Base-by-base conservation (phyloP, 2,888 invertebrate genomes). In the Hirtodrosophila alboralis region DNA sequence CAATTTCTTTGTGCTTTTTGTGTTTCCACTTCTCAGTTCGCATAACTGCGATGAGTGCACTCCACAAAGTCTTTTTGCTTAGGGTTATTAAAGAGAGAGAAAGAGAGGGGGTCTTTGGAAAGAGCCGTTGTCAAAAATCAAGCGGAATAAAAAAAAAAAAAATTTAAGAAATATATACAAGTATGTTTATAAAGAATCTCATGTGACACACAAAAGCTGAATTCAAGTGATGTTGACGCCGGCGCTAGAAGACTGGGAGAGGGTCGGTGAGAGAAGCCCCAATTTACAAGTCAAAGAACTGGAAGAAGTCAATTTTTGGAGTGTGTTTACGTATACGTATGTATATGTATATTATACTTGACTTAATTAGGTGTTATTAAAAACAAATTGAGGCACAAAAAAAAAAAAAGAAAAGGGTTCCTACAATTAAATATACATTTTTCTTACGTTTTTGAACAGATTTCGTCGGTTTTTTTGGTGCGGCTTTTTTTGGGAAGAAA, bases 1-100 rank as follows among this genome's bases (percentile, higher is more conserved):
- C 83, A 65, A 78, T 86, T 81, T 84, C 79, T 74, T 76, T 84
- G 79, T 85, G 84, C 76, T 78, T 83, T 81, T 84, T 70, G 61
- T 70, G 61, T 66, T 63, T 68, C 49, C 61, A 58, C 59, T 71
- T 70, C 60, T 67, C 23, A 23, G 67, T 72, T 51, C 70, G 70
- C 70, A 53, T 54, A 67, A 72, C 71, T 52, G 67, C 69, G 66
- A 58, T 47, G 67, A 83, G 84, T 84, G 84, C 86, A 86, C 81
- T 83, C 69, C 53, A 75, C n/a, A 70, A 30, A 64, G 59, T 80
- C 74, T 86, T 84, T 74, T 84, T 74, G 84, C 77, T 53, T 71
- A 59, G 51, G 52, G 48, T 36, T 44, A 27, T 12, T 10, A 43
- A 34, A 12, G 30, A n/a, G 6, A 16, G 27, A 14, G 23, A 45